Evolutionary conservation across 2,797 vertebrate species (phyloP).

Genomic region (Diplodus sargus): DNA sequence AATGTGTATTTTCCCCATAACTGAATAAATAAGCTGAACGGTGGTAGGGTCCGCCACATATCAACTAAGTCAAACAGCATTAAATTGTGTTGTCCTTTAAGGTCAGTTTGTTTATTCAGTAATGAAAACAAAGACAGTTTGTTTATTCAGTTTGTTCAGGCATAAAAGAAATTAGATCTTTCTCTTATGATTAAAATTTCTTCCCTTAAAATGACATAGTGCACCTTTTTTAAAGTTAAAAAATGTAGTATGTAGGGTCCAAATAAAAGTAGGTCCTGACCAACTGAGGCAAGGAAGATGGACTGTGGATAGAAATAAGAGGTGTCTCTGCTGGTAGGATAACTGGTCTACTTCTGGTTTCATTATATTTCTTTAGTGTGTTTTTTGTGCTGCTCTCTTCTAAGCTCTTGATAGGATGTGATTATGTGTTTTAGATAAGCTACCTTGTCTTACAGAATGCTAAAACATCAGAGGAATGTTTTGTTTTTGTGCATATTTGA

Average conservation of each 20-base stretch:
- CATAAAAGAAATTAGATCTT: neutral
- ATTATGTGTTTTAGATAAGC: neutral
- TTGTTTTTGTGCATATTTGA: neutral
- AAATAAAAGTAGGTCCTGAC: slow-evolving; percentile 4
- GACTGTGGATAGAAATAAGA: slow-evolving; percentile 3
- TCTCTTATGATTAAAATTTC: too few species aligned
- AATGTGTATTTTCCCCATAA: too few species aligned
- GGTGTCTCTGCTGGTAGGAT: slow-evolving; percentile 2
- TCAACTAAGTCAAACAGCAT: too few species aligned
- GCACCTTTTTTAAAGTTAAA: too few species aligned
- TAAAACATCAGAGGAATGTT: neutral
- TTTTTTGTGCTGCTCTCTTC: neutral
- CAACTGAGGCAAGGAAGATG: neutral
- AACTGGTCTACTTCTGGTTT: neutral
- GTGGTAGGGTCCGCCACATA: too few species aligned
- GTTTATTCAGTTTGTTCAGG: too few species aligned
- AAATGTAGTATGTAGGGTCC: neutral
- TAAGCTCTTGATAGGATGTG: neutral
- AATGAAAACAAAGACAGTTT: too few species aligned
- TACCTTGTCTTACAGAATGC: neutral
- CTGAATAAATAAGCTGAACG: too few species aligned
- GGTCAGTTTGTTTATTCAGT: too few species aligned
- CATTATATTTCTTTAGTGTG: too few species aligned
- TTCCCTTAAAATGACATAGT: too few species aligned
- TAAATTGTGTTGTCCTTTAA: too few species aligned